Percentiles rank a stretch among this genome's conserved stretches.
phyloP scores from a whole-genome alignment of 2,888 invertebrate genomes.

The Rhabditoides inermis region DNA sequence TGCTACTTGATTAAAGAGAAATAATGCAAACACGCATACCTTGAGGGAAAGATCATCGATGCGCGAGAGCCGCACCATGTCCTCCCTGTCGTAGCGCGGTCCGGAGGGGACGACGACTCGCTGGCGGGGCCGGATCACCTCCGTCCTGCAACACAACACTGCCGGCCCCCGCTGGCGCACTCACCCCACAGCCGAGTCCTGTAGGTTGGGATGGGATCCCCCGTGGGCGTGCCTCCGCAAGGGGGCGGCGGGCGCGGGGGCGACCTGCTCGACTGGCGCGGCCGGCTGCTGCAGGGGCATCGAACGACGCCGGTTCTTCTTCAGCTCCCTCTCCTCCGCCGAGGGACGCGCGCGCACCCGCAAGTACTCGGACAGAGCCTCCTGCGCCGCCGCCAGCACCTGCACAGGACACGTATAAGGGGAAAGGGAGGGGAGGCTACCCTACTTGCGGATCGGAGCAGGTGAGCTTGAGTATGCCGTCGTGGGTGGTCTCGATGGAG shows the following conservation, averaged over 20 bases:
- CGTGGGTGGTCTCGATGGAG: slow-evolving; percentile 37
- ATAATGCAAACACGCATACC: too few relatives aligned
- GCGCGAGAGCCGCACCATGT: slow-evolving; percentile 16
- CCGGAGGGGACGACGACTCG: too few relatives aligned
- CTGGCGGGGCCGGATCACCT: too few relatives aligned
- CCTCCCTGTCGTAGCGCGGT: slow-evolving; percentile 19
- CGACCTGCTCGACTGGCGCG: slow-evolving; percentile 13
- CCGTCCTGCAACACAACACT: background rate
- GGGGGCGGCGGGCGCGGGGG: too few relatives aligned
- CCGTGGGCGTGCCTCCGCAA: too few relatives aligned
- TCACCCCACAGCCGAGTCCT: too few relatives aligned
- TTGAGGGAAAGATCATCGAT: too few relatives aligned
- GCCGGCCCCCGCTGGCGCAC: slow-evolving; percentile 5
- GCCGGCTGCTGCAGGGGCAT: slow-evolving; percentile 39
- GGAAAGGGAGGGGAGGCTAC: too few relatives aligned
- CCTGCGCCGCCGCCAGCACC: slow-evolving; percentile 46
- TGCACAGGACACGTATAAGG: too few relatives aligned
- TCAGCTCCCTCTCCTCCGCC: slow-evolving; percentile 34
- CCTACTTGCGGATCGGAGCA: slow-evolving; percentile 43
- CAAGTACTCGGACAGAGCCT: slow-evolving; percentile 40
- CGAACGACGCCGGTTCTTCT: slow-evolving; percentile 41
- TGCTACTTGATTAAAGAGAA: too few relatives aligned
- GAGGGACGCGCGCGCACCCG: slow-evolving; percentile 23
- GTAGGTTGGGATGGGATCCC: too few relatives aligned
- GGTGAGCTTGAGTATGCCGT: slow-evolving; percentile 40